Base-by-base conservation (phyloP, 2,888 invertebrate genomes). In the Malthinus flaveolus region DNA sequence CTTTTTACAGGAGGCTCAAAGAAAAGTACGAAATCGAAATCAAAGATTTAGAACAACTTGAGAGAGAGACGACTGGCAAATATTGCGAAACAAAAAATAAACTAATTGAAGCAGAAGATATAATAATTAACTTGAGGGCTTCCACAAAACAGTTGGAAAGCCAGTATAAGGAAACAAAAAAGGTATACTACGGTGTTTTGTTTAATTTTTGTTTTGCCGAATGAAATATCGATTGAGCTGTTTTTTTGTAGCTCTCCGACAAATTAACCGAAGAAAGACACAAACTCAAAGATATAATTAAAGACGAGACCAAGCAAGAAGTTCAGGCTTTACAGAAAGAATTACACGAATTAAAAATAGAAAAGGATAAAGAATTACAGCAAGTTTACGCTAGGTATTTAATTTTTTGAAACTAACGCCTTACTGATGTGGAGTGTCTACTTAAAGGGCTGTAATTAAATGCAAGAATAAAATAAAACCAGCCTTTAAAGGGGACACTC, bases 21-120 rank as follows among this genome's bases (percentile, higher is more conserved):
- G 90, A 91, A 58, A 91, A 92, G 71, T 89, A 87, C 70, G 90
- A 91, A 59, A 79, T 82, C 8, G 91, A 92, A 71, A 73, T 92
- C 54, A 81, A 81, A 49, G 86, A 88, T 63, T 73, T 88, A 48
- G 90, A 87, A 53, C 80, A 82, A 62, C 84, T 86, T 0, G 89
- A 90, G 69, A 84, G 83, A 58, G 84, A 87, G 1, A 79, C 88
- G 0, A 84, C 89, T 53, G 81, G 82, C 33, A 86, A 90, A 66
- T 87, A 87, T 68, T 84, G 84, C 47, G 87, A 88, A 35, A 81
- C 85, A 0, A 86, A 89, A 71, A 83, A 84, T 5, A 84, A 87
- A 67, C 74, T 89, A 1, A 80, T 88, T 5, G 85, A 84, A 51
- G 81, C 84, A 0, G 91, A 92, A 72, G 88, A 87, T 13, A 77